phyloP scores from a whole-genome alignment of 2,888 invertebrate genomes.

The Leucania comma region DNA sequence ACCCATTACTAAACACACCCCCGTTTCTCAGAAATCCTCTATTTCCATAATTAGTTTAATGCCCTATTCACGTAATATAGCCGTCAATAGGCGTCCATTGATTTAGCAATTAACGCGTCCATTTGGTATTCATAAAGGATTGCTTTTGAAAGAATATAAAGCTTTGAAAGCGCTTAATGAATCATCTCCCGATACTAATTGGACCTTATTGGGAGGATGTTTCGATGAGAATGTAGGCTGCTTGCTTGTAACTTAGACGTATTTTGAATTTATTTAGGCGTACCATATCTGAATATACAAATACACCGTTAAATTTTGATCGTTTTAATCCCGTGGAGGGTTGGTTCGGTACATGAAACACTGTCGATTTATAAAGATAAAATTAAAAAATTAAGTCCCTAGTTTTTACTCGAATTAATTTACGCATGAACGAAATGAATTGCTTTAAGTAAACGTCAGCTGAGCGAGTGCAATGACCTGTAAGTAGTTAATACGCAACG shows the following conservation, averaged over 20 bases:
- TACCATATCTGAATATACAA: too few species aligned
- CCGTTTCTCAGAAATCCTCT: slow-evolving; percentile 27
- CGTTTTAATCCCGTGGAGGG: too few species aligned
- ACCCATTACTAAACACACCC: slow-evolving; percentile 20
- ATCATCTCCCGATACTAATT: slow-evolving; percentile 60
- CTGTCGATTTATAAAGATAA: too few species aligned
- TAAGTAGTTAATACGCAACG: too few species aligned
- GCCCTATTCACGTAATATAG: slow-evolving; percentile 41
- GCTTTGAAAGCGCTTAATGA: slow-evolving; percentile 59
- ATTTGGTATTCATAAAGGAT: slow-evolving; percentile 58
- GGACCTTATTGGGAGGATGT: slow-evolving; percentile 19
- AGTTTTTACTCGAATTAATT: too few species aligned
- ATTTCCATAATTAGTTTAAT: slow-evolving; percentile 55
- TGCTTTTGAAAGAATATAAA: slow-evolving; percentile 56
- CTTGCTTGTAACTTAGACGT: neutral
- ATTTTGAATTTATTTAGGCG: neutral
- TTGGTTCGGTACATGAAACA: too few species aligned
- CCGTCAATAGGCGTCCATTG: slow-evolving; percentile 50
- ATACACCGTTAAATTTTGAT: too few species aligned
- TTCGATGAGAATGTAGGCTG: neutral
- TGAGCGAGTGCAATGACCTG: too few species aligned
- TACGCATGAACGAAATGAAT: too few species aligned
- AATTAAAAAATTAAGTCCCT: too few species aligned
- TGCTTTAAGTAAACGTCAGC: too few species aligned
- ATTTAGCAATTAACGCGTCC: slow-evolving; percentile 57